A percentile compares a stretch with the other conserved stretches of the same genome.
Evolutionary conservation across 2,113 vertebrate species (phyloP).

Genomic region (Myanophis thanlyinensis): DNA sequence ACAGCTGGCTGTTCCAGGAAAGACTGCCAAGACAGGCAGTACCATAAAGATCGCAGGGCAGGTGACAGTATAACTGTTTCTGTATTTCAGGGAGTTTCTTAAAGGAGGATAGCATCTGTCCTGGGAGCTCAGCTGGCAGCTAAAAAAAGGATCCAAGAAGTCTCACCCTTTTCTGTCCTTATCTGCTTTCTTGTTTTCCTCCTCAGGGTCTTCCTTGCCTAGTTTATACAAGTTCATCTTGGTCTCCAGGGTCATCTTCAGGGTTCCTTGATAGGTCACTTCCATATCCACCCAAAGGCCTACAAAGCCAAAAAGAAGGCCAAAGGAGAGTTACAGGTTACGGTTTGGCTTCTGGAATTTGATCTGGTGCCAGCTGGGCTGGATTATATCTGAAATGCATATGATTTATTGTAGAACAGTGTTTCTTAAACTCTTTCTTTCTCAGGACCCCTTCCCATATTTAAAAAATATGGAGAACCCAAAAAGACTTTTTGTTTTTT

Average conservation of each 20-base stretch:
- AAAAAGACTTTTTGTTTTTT: neutral
- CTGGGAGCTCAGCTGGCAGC: neutral
- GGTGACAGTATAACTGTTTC: too few species aligned
- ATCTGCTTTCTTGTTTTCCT: slow-evolving; percentile 62
- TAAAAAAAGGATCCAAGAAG: too few species aligned
- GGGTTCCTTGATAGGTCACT: slow-evolving; percentile 79
- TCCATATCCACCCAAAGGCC: slow-evolving; percentile 87
- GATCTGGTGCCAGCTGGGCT: neutral
- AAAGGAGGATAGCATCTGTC: neutral
- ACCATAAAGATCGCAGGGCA: too few species aligned
- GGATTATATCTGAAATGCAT: neutral
- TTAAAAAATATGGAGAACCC: neutral
- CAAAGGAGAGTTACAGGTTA: neutral
- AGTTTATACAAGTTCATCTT: slow-evolving; percentile 88
- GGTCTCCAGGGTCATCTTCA: slow-evolving; percentile 89
- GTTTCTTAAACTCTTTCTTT: neutral
- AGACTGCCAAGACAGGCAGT: neutral
- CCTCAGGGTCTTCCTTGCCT: slow-evolving; percentile 75
- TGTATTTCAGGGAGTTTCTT: neutral
- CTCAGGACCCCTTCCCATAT: neutral
- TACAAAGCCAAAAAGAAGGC: slow-evolving; percentile 31
- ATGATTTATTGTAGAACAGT: neutral
- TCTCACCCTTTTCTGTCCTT: slow-evolving; percentile 65
- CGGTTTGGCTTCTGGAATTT: neutral
- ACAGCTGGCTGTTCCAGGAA: neutral